These are phyloP conservation scores for Mythimna impura DNA, from an alignment of 2,888 invertebrate genomes.

Conservation along the genomic window DNA sequence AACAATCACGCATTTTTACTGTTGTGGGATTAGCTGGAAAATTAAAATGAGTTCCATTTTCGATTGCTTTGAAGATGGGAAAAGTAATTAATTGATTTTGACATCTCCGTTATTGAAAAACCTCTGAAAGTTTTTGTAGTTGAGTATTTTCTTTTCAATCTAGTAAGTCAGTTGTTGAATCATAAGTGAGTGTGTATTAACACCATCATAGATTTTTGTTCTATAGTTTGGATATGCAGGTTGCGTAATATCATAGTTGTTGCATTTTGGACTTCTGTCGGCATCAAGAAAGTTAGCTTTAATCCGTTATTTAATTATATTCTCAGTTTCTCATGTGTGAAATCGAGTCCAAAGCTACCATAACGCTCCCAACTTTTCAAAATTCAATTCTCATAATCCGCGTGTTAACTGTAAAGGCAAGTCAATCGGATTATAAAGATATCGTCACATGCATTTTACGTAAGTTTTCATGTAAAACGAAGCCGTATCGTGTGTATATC, in stretches of 20 bases:
- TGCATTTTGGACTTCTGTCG: slow-evolving; percentile 2
- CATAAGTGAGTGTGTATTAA: not conserved
- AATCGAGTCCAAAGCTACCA: slow-evolving; percentile 34
- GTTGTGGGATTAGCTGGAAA: slow-evolving; percentile 29
- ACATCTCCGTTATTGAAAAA: not conserved
- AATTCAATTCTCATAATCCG: slow-evolving; percentile 50
- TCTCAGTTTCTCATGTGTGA: slow-evolving; percentile 24
- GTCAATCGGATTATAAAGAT: slow-evolving; percentile 50
- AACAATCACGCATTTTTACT: slow-evolving; percentile 42
- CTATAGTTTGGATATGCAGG: no score
- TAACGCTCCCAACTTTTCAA: slow-evolving; percentile 12
- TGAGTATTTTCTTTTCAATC: not conserved
- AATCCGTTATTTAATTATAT: slow-evolving; percentile 30
- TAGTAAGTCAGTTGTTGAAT: not conserved
- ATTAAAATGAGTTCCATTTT: slow-evolving; percentile 12
- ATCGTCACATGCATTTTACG: slow-evolving; percentile 63
- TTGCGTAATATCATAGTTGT: no score
- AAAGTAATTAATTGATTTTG: not conserved
- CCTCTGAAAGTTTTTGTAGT: no score
- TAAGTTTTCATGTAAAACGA: slow-evolving; percentile 64
- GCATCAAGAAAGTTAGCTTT: slow-evolving; percentile 29
- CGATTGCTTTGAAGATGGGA: slow-evolving; percentile 11
- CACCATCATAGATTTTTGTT: not conserved
- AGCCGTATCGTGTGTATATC: slow-evolving; percentile 65
- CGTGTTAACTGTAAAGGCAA: slow-evolving; percentile 28